Evolutionary conservation across 2,113 vertebrate genomes (phyloP), one percentile per base, ranked within the genome.

Genomic region (Dascyllus trimaculatus): DNA sequence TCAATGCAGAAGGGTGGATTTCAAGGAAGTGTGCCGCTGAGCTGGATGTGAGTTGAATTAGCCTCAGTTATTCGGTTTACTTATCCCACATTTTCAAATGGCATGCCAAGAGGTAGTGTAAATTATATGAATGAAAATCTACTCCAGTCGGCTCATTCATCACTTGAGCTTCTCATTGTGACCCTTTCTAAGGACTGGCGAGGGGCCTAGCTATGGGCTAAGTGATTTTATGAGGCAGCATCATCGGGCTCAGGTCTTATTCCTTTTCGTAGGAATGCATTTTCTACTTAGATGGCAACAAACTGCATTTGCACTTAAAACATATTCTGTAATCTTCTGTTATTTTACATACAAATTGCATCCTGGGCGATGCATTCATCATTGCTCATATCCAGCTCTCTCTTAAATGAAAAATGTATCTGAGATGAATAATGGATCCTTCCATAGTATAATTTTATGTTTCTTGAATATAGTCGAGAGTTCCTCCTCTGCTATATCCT

Each of bases 261-360:
- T 93, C 81, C 66, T 91, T 86, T 90, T 87, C 85, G 88, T 90
- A 85, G 87, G 85, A 84, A 89, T 88, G 81, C 81, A 79, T 93
- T 93, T 93, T 90, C 86, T 75, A 82, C 88, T 90, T 88, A 91
- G 89, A 92, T 87, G 91, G 91, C 90, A 94, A 91, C 90, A 92
- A 95, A 94, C 88, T 93, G 86, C 91, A 95, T 94, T 93, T 94
- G 90, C 93, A 93, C 92, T 94, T 94, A 95, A 95, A 95, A 94
- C 91, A 94, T 94, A 94, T 94, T 94, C 86, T 94, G 92, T 94
- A 95, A 95, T 95, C 92, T 95, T 94, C 87, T 95, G 92, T 95
- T 95, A 95, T 94, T 95, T 94, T 95, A 94, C 94, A 95, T 95
- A 95, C 93, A 95, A 95, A 95, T 95, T 94, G 94, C 94, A 94